Evolutionary conservation across 1,140 invertebrate species (phyloP).

Genomic region (Hyphantria cunea): DNA sequence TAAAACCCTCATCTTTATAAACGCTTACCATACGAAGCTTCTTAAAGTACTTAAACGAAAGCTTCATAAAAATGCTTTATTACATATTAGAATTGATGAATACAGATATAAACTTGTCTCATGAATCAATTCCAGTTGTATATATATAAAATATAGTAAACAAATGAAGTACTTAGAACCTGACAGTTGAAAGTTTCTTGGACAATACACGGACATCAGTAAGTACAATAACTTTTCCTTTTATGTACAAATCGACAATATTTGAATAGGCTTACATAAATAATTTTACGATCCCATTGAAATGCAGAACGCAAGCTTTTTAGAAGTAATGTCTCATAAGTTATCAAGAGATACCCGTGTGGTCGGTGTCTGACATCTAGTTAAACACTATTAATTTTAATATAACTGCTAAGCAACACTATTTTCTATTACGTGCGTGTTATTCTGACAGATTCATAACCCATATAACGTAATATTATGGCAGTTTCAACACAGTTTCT

Average conservation of each 20-base stretch:
- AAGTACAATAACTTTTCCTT: too few relatives aligned
- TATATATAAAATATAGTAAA: too few relatives aligned
- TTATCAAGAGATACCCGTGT: conserved; percentile 11
- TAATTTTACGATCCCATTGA: conserved; percentile 7
- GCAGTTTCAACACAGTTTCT: conserved; percentile 32
- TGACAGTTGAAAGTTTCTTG: too few relatives aligned
- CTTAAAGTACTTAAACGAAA: conserved; percentile 9
- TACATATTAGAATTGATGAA: too few relatives aligned
- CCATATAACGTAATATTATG: conserved; percentile 27
- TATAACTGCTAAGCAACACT: conserved; percentile 23
- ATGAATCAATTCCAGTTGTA: too few relatives aligned
- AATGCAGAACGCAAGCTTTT: not conserved
- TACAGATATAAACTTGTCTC: not conserved
- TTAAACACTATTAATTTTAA: conserved; percentile 31
- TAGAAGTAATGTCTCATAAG: conserved; percentile 14
- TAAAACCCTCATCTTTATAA: conserved; percentile 9
- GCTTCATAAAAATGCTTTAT: not conserved
- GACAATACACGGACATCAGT: too few relatives aligned
- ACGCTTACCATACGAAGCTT: not conserved
- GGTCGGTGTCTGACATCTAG: conserved; percentile 8
- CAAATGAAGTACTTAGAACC: too few relatives aligned
- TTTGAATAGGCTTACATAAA: conserved; percentile 2
- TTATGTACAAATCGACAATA: not conserved
- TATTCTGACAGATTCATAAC: conserved; percentile 38
- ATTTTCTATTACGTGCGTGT: conserved; percentile 28